These are phyloP conservation scores for Cryptotis parvus DNA, from an alignment of 2,113 vertebrate genomes.

Conservation along the genomic window DNA sequence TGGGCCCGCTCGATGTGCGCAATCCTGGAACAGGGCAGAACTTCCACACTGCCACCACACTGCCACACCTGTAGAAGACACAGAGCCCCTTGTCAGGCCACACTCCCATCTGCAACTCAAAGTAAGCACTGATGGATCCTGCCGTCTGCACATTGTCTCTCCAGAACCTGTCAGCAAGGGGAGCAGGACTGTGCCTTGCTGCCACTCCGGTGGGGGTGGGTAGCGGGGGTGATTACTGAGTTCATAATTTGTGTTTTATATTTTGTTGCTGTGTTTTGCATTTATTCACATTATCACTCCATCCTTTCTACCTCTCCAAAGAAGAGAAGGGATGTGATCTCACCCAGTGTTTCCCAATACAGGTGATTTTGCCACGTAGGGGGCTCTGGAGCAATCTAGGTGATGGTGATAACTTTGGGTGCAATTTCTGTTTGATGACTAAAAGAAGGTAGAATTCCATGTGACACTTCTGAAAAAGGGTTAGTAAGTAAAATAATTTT, in stretches of 20 bases:
- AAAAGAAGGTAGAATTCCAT: too few relatives aligned
- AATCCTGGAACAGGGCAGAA: slow-evolving; percentile 96
- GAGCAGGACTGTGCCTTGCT: background rate
- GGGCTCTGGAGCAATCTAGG: too few relatives aligned
- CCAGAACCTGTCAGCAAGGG: background rate
- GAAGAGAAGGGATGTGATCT: background rate
- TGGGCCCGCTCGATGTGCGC: slow-evolving; percentile 98
- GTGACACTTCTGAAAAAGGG: too few relatives aligned
- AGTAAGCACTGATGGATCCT: background rate
- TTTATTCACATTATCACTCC: background rate
- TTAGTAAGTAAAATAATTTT: too few relatives aligned
- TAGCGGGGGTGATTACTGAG: background rate
- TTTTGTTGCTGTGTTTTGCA: slow-evolving; percentile 9
- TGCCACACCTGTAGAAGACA: slow-evolving; percentile 94
- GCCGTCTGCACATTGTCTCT: background rate
- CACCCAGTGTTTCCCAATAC: background rate
- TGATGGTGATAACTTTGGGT: too few relatives aligned
- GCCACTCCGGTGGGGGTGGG: background rate
- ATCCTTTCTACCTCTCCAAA: background rate
- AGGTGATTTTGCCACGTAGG: too few relatives aligned
- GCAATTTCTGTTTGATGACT: too few relatives aligned
- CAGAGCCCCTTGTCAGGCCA: background rate
- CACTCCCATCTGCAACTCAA: background rate
- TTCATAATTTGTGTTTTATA: background rate
- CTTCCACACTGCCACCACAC: slow-evolving; percentile 97